Base-by-base conservation (phyloP, 2,797 vertebrate species). In the Aulostomus chinensis region DNA sequence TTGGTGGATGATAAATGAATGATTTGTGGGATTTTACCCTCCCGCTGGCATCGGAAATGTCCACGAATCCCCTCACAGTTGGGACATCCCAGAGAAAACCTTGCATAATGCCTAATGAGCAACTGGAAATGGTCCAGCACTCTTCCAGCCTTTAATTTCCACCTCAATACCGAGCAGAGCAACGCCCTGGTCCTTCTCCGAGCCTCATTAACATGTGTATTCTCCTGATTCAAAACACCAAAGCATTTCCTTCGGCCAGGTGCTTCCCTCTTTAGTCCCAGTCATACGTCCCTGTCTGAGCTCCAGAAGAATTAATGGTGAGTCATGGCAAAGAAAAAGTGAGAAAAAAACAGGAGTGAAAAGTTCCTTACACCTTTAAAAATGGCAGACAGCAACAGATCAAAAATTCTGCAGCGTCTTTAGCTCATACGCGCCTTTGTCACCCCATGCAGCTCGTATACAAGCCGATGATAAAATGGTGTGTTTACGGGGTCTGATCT, bases 71-170 rank as follows among this genome's bases (percentile, higher is more conserved):
- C 64, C 62, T 81, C 76, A 66, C 37, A 51, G 74, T 66, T 72
- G 79, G 81, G 72, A 81, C 75, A 32, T 70, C 80, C 73, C 69
- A 56, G 83, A 76, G 73, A 61, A 84, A 78, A 81, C 71, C 75
- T 85, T 78, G 55, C 73, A 75, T 73, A 80, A 84, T 80, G 73
- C 76, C 79, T 89, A 91, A 90, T 87, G 88, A 89, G 88, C 77
- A 71, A 63, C 26, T 81, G 88, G 88, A 88, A 85, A 66, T 30
- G 32, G 76, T 85, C 86, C 85, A 89, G 80, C 71, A 49, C 78
- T 68, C 68, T 45, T 80, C 63, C 61, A 71, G 82, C 69, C 81
- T 85, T 85, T 76, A 83, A 81, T 86, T 80, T 88, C 78, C 80
- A 82, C 83, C 79, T 83, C 84, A 88, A 83, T 85, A 71, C 83